Conservation (phyloP, 2,113 vertebrate genomes). For the Crypturellus undulatus region DNA sequence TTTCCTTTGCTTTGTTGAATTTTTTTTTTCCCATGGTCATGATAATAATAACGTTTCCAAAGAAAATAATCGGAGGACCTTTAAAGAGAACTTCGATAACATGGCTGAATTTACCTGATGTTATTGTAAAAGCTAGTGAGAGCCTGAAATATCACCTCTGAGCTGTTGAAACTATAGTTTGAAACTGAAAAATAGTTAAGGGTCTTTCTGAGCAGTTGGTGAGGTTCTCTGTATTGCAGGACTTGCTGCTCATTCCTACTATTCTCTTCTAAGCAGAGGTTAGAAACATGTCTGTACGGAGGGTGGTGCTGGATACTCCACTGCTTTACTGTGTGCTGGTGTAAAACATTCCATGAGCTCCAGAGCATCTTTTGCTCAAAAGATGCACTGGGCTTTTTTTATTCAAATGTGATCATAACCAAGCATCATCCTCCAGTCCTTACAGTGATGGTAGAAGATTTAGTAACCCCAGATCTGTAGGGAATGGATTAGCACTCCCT, state of each 20-base stretch:
- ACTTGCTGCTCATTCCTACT: background rate
- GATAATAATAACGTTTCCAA: background rate
- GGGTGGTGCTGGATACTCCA: background rate
- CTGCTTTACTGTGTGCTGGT: background rate
- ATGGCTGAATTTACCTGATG: background rate
- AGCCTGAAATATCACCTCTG: background rate
- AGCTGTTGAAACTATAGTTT: background rate
- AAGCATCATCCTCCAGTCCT: constrained; percentile 11
- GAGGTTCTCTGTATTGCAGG: background rate
- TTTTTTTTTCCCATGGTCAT: background rate
- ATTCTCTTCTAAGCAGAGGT: background rate
- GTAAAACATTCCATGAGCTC: background rate
- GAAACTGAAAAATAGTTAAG: background rate
- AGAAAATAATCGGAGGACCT: background rate
- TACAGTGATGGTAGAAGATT: background rate
- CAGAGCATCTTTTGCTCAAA: background rate
- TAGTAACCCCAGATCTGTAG: constrained; percentile 12
- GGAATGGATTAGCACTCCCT: constrained; percentile 20
- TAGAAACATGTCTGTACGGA: background rate
- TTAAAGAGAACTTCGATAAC: background rate
- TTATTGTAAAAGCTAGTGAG: background rate
- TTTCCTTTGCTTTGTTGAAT: background rate
- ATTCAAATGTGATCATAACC: background rate
- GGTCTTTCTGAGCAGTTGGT: background rate
- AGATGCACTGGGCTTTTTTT: background rate